A percentile compares a stretch with the other conserved stretches of the same genome.
Evolutionary conservation across 2,888 invertebrate genomes (phyloP).

Genomic region (Cenopis cana): DNA sequence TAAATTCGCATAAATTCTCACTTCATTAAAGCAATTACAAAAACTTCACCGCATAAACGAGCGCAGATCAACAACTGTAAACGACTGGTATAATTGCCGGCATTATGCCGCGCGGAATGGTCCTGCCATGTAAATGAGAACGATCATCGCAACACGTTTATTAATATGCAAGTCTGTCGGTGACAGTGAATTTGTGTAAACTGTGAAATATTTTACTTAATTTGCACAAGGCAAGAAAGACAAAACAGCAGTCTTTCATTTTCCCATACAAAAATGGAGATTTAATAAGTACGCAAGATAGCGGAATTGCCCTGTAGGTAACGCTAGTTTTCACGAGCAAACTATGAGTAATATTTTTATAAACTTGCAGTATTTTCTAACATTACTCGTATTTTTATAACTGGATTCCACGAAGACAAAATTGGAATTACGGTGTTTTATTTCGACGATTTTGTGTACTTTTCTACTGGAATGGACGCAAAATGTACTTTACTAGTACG

Average conservation of each 20-base stretch:
- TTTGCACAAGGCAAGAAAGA: neutral
- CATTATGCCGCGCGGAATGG: slow-evolving; percentile 16
- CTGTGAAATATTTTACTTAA: neutral
- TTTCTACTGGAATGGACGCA: no score
- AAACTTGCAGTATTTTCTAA: no score
- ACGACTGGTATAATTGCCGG: slow-evolving; percentile 24
- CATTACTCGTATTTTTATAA: no score
- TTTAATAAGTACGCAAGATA: no score
- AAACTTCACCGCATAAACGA: slow-evolving; percentile 21
- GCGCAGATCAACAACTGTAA: slow-evolving; percentile 28
- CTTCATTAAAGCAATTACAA: slow-evolving; percentile 28
- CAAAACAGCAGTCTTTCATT: neutral
- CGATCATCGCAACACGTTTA: slow-evolving; percentile 26
- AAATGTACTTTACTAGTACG: no score
- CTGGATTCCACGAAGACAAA: no score
- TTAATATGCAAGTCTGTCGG: slow-evolving; percentile 26
- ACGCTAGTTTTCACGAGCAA: neutral
- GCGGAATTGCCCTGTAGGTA: neutral
- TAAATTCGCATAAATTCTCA: slow-evolving; percentile 24
- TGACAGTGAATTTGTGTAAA: slow-evolving; percentile 19
- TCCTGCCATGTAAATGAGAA: slow-evolving; percentile 18
- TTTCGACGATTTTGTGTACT: no score
- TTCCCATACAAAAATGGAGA: no score
- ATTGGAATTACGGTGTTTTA: no score
- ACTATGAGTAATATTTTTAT: neutral